Evolutionary conservation across 2,888 invertebrate species (phyloP).

Genomic region (Muschampia plurimacula): DNA sequence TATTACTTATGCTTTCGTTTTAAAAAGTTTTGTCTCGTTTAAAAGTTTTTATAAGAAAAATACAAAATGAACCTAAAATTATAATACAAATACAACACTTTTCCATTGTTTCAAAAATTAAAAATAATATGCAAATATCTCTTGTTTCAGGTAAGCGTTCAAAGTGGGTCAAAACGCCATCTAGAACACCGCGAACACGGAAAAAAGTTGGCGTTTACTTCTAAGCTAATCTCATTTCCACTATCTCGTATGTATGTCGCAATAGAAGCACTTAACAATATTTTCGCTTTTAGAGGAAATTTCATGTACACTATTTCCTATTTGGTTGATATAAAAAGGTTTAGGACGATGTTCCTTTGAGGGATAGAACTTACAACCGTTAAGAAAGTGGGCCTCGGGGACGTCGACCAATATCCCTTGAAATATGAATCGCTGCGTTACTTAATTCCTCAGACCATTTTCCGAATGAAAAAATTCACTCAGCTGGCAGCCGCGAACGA

Average conservation of each 20-base stretch:
- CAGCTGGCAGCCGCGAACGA: conserved; percentile 72
- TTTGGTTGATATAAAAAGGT: conserved; percentile 57
- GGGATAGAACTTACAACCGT: conserved; percentile 16
- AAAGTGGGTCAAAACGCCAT: conserved; percentile 19
- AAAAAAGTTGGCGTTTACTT: conserved; percentile 25
- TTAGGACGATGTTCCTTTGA: conserved; percentile 53
- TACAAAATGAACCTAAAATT: conserved; percentile 2
- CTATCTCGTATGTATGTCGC: conserved; percentile 51
- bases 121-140: conserved; percentile 38
- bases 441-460: conserved; percentile 77
- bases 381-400: conserved; percentile 52
- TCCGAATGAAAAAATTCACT: conserved; percentile 80
- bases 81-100: neutral
- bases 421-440: conserved; percentile 71
- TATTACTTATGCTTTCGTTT: neutral
- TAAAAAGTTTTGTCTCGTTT: neutral
- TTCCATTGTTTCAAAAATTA: conserved; percentile 29
- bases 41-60: neutral
- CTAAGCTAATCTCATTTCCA: conserved; percentile 41
- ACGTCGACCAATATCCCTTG: conserved; percentile 57
- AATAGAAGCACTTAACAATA: conserved; percentile 60
- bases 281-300: conserved; percentile 57
- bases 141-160: conserved; percentile 55
- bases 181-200: conserved; percentile 1
- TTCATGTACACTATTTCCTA: conserved; percentile 44